Percentiles rank a stretch among this genome's conserved stretches.
Conservation (phyloP, 2,888 invertebrate genomes). For the Epirrita christyi region DNA sequence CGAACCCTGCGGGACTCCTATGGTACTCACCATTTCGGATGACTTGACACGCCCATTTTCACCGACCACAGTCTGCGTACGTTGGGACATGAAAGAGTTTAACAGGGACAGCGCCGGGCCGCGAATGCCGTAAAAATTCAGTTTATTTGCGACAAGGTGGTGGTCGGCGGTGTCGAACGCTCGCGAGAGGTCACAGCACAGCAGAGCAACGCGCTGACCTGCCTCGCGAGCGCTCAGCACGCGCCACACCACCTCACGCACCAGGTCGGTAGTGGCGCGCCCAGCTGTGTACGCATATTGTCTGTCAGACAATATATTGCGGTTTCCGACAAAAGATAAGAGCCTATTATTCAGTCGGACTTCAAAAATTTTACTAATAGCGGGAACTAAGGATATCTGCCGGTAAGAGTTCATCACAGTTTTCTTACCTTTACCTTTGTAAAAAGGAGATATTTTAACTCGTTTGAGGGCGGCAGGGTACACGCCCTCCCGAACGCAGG, state of each 20-base stretch:
- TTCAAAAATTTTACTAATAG: not conserved
- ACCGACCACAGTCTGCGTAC: slow-evolving; percentile 16
- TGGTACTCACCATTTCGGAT: slow-evolving; percentile 4
- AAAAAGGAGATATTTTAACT: slow-evolving; percentile 11
- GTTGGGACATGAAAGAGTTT: slow-evolving; percentile 7
- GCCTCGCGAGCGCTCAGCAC: slow-evolving; percentile 9
- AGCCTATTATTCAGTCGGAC: slow-evolving; percentile 1
- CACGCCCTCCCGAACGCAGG: not conserved
- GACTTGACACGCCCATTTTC: slow-evolving; percentile 10
- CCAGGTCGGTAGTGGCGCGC: slow-evolving; percentile 11
- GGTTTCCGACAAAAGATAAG: not conserved
- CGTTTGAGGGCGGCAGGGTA: no score
- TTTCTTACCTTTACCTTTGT: slow-evolving; percentile 20
- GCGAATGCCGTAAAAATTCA: slow-evolving; percentile 5
- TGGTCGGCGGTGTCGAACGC: no score
- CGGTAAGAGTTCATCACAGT: not conserved
- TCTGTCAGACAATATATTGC: no score
- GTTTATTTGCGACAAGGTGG: slow-evolving; percentile 11
- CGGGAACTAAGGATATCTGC: not conserved
- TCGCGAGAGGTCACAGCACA: no score
- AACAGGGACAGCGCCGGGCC: slow-evolving; percentile 6
- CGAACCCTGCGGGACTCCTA: no score
- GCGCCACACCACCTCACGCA: no score
- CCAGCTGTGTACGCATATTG: slow-evolving; percentile 17
- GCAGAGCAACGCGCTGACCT: not conserved